phyloP scores from a whole-genome alignment of 2,888 invertebrate genomes.

The Macrosoma leucophasiata region DNA sequence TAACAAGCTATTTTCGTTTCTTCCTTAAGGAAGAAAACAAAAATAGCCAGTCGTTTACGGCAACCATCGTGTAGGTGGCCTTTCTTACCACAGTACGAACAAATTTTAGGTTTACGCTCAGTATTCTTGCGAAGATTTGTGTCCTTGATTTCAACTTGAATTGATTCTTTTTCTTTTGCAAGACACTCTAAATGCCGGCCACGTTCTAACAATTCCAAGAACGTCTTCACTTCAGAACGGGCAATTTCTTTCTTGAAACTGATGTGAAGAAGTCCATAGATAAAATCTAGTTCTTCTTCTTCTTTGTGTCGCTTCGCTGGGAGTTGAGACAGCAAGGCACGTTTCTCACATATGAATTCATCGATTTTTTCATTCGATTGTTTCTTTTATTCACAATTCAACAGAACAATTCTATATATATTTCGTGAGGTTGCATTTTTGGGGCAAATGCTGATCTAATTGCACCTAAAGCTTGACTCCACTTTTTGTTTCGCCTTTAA shows the following conservation, averaged over 20 bases:
- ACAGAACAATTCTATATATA: background rate
- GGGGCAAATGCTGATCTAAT: background rate
- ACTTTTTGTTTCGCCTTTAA: background rate
- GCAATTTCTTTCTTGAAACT: no score
- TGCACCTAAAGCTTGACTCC: background rate
- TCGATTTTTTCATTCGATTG: background rate
- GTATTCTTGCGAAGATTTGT: no score
- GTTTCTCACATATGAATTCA: background rate
- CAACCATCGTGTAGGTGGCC: background rate
- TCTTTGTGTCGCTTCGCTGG: constrained; percentile 5
- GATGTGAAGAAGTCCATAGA: no score
- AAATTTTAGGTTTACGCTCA: no score
- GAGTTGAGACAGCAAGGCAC: constrained; percentile 3
- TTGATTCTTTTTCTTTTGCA: no score
- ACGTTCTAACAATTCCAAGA: no score
- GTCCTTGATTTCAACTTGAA: no score
- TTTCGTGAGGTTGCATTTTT: constrained; percentile 1
- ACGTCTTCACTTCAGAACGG: no score
- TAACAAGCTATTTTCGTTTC: background rate
- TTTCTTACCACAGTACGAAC: background rate
- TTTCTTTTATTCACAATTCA: no score
- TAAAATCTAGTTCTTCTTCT: background rate
- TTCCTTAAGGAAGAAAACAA: background rate
- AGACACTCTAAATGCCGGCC: no score
- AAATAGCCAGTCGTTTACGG: background rate